Evolutionary conservation across 1,140 invertebrate species (phyloP), one percentile per base, ranked within the genome.

Genomic region (Schlechtendalia chinensis): DNA sequence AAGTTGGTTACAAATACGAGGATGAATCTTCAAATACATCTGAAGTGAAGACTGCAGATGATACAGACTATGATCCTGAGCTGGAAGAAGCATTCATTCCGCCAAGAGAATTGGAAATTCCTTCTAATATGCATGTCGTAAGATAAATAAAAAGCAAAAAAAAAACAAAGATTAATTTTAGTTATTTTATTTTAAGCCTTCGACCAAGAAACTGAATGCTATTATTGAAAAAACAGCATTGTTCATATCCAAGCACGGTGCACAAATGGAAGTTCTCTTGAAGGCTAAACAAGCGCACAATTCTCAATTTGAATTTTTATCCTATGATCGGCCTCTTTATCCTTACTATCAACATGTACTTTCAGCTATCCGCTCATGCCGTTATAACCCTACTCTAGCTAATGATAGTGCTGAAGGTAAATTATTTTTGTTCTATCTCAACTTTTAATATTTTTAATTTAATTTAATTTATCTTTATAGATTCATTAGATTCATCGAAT

Each of bases 231-330:
- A 97, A 87, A 99, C 98, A 0, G 96, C 97, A 0, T 87, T 91
- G 71, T 99, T 99, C 87, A 95, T 99, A 82, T 92, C 93, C 81
- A 88, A 90, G 61, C 96, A 99, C 86, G 97, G 97, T 0, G 89
- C 91, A 47, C 98, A 99, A 88, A 98, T 99, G 96, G 97, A 99
- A 88, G 98, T 99, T 77, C 89, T 99, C 0, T 92, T 99, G 80
- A 98, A 98, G 88, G 94, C 96, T 12, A 99, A 98, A 86, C 98
- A 99, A 86, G 89, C 93, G 0, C 91, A 93, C 83, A 99, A 99
- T 88, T 88, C 91, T 3, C 94, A 97, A 86, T 99, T 99, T 88
- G 88, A 92, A 71, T 99, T 99, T 87, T 88, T 99, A 24, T 93
- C 93, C 58, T 94, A 94, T 85, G 93, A 95, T 82, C 90, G 94